Evolutionary conservation across 2,113 vertebrate species (phyloP).

Genomic region (Monarcha castaneiventris): DNA sequence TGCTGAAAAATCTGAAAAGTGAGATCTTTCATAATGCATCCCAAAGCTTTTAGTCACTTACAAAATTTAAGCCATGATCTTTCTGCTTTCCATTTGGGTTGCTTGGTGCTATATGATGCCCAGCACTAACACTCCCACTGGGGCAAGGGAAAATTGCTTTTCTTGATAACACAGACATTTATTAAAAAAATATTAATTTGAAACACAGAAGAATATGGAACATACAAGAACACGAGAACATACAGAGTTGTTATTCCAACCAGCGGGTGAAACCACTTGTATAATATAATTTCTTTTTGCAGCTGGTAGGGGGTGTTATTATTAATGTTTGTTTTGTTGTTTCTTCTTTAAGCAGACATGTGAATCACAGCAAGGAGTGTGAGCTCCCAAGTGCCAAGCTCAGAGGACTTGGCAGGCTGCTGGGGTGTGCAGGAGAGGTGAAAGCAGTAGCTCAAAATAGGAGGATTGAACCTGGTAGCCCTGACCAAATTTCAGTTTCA

Average conservation of each 20-base stretch:
- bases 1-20: neutral
- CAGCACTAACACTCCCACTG: neutral
- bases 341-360: neutral
- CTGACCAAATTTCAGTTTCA: neutral
- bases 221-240: neutral
- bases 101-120: neutral
- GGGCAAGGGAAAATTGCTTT: neutral
- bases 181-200: neutral
- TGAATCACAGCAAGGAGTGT: neutral
- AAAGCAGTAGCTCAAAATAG: neutral
- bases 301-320: neutral
- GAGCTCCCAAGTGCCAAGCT: neutral
- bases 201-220: neutral
- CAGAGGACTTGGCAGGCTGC: neutral
- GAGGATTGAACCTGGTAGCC: neutral
- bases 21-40: neutral
- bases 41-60: neutral
- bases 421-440: neutral
- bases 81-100: neutral
- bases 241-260: neutral
- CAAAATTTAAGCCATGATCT: neutral
- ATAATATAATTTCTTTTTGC: neutral
- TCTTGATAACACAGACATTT: neutral
- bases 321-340: neutral
- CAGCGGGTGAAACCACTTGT: neutral